phyloP scores from a whole-genome alignment of 2,113 vertebrate genomes.

The Phalacrocorax pelagicus region DNA sequence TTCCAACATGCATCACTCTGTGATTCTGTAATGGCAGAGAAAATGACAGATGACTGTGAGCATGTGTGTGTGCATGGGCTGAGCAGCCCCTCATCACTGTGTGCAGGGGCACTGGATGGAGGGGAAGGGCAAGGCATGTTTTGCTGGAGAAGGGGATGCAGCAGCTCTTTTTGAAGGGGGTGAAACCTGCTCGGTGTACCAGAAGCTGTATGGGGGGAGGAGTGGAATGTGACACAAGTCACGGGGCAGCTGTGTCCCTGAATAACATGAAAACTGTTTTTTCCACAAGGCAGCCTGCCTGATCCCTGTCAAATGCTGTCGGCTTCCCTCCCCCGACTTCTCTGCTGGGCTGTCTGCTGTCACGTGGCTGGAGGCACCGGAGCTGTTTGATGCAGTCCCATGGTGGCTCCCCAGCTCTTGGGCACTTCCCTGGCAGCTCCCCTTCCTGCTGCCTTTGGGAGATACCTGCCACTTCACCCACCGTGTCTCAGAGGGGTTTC shows the following conservation, averaged over 20 bases:
- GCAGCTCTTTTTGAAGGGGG: background rate
- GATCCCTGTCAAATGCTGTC: background rate
- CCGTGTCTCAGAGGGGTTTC: background rate
- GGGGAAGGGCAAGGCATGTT: background rate
- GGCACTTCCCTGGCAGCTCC: background rate
- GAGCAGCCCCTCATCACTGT: background rate
- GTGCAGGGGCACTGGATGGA: background rate
- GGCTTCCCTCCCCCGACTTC: background rate
- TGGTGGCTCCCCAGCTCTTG: accelerated
- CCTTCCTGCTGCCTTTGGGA: background rate
- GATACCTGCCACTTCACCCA: accelerated
- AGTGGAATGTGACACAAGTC: background rate
- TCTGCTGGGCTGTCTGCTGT: background rate
- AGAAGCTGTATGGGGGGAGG: background rate
- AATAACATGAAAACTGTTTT: background rate
- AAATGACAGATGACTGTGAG: background rate
- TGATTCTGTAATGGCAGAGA: background rate
- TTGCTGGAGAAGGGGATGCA: background rate
- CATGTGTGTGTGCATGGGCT: accelerated
- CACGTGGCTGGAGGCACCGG: background rate
- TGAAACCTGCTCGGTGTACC: background rate
- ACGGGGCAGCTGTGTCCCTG: background rate
- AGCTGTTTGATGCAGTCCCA: background rate
- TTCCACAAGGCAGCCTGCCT: background rate
- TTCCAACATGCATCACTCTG: background rate